phyloP scores from a whole-genome alignment of 2,113 vertebrate species.

The Pao palembangensis region DNA sequence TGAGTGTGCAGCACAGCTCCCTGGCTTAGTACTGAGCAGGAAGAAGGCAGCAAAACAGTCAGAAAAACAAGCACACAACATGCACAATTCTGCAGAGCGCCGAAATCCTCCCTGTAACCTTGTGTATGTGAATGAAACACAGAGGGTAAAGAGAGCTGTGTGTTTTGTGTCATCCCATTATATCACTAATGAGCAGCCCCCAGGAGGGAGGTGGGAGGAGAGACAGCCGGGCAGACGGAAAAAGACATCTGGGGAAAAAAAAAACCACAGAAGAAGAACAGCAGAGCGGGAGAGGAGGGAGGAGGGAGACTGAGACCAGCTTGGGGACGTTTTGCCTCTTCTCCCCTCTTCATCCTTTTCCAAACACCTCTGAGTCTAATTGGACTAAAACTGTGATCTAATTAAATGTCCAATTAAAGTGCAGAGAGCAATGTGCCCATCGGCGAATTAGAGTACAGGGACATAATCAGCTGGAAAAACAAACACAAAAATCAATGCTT shows the following conservation, averaged over 20 bases:
- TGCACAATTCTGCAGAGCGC: background rate
- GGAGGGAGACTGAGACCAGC: slow-evolving; percentile 44
- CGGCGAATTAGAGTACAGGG: slow-evolving; percentile 73
- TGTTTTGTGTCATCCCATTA: slow-evolving; percentile 67
- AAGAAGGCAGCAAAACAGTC: background rate
- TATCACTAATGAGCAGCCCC: slow-evolving; percentile 68
- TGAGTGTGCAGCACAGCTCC: no score
- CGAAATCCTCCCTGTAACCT: background rate
- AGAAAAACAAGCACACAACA: slow-evolving; percentile 1
- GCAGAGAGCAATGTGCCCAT: slow-evolving; percentile 77
- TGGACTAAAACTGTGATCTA: slow-evolving; percentile 84
- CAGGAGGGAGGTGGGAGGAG: slow-evolving; percentile 38
- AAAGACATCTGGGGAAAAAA: slow-evolving; percentile 52
- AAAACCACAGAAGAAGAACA: slow-evolving; percentile 26
- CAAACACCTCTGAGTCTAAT: slow-evolving; percentile 73
- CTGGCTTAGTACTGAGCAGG: no score
- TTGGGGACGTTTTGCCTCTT: slow-evolving; percentile 62
- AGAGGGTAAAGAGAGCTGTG: slow-evolving; percentile 45
- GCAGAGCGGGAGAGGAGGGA: slow-evolving; percentile 16
- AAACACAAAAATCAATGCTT: slow-evolving; percentile 80
- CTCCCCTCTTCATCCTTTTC: slow-evolving; percentile 46
- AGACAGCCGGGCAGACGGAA: slow-evolving; percentile 37
- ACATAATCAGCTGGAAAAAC: slow-evolving; percentile 80
- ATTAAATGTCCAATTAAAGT: slow-evolving; percentile 84
- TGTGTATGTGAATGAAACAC: slow-evolving; percentile 32